Evolutionary conservation across 2,888 invertebrate genomes (phyloP).

Genomic region (Villa cingulata): DNA sequence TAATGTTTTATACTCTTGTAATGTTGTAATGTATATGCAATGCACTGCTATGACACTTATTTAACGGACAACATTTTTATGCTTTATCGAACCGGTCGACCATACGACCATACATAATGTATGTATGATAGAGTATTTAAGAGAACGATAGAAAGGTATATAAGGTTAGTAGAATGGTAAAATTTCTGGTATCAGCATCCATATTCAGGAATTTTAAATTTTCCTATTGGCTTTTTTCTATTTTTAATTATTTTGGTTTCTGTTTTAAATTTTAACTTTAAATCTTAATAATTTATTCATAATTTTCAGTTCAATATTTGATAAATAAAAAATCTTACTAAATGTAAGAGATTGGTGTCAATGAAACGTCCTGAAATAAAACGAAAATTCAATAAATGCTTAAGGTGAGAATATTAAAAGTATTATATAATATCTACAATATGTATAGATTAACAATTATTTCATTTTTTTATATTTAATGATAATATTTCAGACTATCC

Average conservation of each 20-base stretch:
- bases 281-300: no score
- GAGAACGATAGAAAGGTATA: background rate
- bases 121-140: background rate
- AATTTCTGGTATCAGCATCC: background rate
- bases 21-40: background rate
- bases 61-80: no score
- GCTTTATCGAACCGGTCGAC: background rate
- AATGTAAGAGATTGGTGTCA: conserved; percentile 29
- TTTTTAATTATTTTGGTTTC: background rate
- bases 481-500: conserved; percentile 48
- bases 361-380: conserved; percentile 27
- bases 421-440: background rate
- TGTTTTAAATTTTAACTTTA: background rate
- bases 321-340: no score
- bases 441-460: background rate
- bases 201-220: background rate
- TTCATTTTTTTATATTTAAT: conserved; percentile 1
- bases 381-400: conserved; percentile 21
- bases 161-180: conserved; percentile 1
- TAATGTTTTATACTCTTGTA: no score
- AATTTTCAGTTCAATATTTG: no score
- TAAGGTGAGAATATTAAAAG: conserved; percentile 17
- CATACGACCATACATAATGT: background rate
- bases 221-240: background rate
- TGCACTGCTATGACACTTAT: background rate